A percentile compares a stretch with the other conserved stretches of the same genome.
Evolutionary conservation across 2,113 vertebrate species (phyloP).

Genomic region (Campylomormyrus numenius): DNA sequence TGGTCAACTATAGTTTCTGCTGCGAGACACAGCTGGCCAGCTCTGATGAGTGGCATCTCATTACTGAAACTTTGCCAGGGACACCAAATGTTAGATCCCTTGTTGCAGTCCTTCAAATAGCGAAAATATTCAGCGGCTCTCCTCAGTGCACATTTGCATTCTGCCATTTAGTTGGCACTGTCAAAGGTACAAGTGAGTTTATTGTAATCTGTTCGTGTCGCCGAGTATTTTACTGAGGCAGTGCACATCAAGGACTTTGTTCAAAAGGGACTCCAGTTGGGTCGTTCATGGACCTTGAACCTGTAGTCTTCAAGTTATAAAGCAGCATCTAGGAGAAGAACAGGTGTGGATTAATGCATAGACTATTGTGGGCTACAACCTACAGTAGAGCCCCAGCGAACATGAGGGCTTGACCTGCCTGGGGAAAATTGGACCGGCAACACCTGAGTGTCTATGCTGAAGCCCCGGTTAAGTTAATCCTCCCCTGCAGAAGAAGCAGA

Average conservation of each 20-base stretch:
- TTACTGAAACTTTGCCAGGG: constrained; percentile 34
- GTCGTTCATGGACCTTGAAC: neutral
- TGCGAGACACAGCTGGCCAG: constrained; percentile 16
- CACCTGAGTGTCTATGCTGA: neutral
- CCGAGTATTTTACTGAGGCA: neutral
- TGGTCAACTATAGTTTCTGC: neutral
- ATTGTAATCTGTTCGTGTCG: neutral
- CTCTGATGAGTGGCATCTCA: constrained; percentile 52
- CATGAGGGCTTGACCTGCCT: neutral
- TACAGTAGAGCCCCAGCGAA: neutral
- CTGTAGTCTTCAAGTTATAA: neutral
- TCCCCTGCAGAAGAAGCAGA: neutral
- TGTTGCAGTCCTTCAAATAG: constrained; percentile 42
- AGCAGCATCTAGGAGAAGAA: neutral
- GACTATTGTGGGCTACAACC: neutral
- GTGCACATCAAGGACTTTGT: neutral
- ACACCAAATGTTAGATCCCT: constrained; percentile 26
- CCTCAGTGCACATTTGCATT: neutral
- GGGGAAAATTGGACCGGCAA: neutral
- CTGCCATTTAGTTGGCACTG: neutral
- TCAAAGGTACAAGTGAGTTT: neutral
- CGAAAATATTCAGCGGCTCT: constrained; percentile 34
- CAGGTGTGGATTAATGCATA: neutral
- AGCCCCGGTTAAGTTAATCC: neutral
- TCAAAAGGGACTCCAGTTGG: neutral